Percentiles rank a stretch among this genome's conserved stretches.
phyloP scores from a whole-genome alignment of 2,888 invertebrate genomes.

The Lasioglossum figueresi region DNA sequence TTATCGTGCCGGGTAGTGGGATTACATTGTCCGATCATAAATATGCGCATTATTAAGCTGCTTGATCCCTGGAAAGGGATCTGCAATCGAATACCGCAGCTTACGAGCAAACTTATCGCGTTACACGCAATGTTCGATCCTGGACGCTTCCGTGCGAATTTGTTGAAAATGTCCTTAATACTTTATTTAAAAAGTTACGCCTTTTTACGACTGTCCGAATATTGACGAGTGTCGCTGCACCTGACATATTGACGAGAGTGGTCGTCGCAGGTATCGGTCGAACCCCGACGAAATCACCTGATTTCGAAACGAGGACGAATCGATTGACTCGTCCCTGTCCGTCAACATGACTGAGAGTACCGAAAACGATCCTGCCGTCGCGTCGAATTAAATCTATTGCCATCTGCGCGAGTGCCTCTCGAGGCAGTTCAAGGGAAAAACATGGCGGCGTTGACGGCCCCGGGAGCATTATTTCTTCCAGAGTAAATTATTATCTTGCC shows the following conservation, averaged over 20 bases:
- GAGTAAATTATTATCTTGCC: background rate
- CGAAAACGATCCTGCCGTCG: slow-evolving; percentile 16
- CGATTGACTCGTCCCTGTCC: slow-evolving; percentile 32
- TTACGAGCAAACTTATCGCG: background rate
- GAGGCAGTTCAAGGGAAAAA: slow-evolving; percentile 2
- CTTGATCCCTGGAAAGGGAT: background rate
- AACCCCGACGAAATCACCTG: slow-evolving; percentile 49
- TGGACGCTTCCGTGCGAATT: background rate
- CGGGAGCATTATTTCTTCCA: background rate
- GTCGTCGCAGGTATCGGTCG: slow-evolving; percentile 43
- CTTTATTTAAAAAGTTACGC: background rate
- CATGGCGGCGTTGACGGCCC: background rate
- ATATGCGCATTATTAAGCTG: background rate
- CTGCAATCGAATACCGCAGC: background rate
- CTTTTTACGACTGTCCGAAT: too few relatives aligned
- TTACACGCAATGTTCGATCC: background rate
- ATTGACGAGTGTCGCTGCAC: background rate
- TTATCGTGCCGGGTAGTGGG: slow-evolving; percentile 12
- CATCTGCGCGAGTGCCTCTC: background rate
- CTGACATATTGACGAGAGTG: background rate
- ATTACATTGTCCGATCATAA: background rate
- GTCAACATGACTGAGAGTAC: slow-evolving; percentile 23
- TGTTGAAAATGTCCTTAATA: background rate
- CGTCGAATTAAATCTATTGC: background rate
- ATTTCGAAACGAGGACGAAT: slow-evolving; percentile 52